Conservation (phyloP, 2,113 vertebrate genomes). For the Anarrhichthys ocellatus region DNA sequence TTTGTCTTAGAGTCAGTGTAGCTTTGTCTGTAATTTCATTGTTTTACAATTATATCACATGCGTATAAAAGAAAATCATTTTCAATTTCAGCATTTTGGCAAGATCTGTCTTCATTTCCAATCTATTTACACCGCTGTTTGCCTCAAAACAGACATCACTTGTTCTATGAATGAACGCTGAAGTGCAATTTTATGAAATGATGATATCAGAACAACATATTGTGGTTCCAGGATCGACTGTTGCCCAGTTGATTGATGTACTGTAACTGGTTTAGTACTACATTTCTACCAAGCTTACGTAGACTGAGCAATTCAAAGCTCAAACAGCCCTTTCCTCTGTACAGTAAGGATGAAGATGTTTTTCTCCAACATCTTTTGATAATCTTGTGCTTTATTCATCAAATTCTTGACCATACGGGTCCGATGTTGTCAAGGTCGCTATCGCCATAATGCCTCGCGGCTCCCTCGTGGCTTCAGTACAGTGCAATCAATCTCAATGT, state of each 20-base stretch:
- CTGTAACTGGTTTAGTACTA: not conserved
- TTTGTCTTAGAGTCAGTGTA: not conserved
- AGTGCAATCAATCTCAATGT: conserved; percentile 39
- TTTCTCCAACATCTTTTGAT: conserved; percentile 5
- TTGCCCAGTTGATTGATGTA: not conserved
- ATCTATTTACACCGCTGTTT: not conserved
- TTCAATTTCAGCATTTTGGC: too few relatives aligned
- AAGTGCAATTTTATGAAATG: not conserved
- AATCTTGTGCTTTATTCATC: conserved; percentile 15
- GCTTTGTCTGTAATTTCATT: not conserved
- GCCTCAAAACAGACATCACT: not conserved
- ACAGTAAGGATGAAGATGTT: not conserved
- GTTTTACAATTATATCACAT: not conserved
- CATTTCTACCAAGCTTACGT: not conserved
- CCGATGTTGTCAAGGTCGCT: conserved; percentile 10
- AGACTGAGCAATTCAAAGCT: not conserved
- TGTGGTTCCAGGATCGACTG: not conserved
- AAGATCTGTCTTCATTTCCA: not conserved
- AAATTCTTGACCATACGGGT: conserved; percentile 17
- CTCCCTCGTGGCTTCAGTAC: conserved; percentile 15
- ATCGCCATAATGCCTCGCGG: conserved; percentile 4
- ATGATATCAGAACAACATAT: not conserved
- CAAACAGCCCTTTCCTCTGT: not conserved
- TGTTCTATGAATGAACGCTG: not conserved
- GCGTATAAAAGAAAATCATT: too few relatives aligned